Evolutionary conservation across 1,140 invertebrate species (phyloP), one percentile per base, ranked within the genome.

Genomic region (Drosophila seguyi): DNA sequence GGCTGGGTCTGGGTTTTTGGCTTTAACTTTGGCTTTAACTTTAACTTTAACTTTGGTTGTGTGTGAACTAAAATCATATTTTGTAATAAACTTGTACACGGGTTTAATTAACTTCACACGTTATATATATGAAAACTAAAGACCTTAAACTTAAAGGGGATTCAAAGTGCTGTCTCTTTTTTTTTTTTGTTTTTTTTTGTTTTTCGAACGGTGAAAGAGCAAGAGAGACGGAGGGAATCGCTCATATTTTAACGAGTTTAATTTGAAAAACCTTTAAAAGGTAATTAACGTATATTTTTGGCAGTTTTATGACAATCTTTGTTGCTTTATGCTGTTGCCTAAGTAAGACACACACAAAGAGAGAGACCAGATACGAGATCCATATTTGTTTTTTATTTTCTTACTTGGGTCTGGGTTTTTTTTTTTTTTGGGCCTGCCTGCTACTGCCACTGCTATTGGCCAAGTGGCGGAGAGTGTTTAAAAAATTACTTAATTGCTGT

Each of bases 241-340:
- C 61, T 85, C 73, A 81, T 90, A 85, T 85, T 90, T 90, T 90
- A 90, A 90, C 85, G 85, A 90, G 81, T 90, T 90, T 90, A 90
- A 90, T 88, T 88, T 90, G 85, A 90, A 90, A 90, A 90, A 90
- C 85, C 85, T 90, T 90, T 90, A 90, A 90, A 72, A 81, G 85
- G 85, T 90, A 90, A 90, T 90, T 90, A 90, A 90, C 81, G 85
- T 90, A 84, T 90, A 90, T 90, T 90, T 90, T 90, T 90, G 85
- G 81, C 85, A 90, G 78, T 90, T 90, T 90, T 90, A 90, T 90
- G 80, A 79, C 81, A 72, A 72, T 85, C 69, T 85, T 66, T 72
- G 82, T 57, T 53, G 61, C 72, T 42, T 55, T 60, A 60, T 80
- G 81, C 31, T 81, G 74, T 59, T 78, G 66, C 67, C 47, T 45